phyloP scores from a whole-genome alignment of 2,888 invertebrate species.

The Drosophila cracens region DNA sequence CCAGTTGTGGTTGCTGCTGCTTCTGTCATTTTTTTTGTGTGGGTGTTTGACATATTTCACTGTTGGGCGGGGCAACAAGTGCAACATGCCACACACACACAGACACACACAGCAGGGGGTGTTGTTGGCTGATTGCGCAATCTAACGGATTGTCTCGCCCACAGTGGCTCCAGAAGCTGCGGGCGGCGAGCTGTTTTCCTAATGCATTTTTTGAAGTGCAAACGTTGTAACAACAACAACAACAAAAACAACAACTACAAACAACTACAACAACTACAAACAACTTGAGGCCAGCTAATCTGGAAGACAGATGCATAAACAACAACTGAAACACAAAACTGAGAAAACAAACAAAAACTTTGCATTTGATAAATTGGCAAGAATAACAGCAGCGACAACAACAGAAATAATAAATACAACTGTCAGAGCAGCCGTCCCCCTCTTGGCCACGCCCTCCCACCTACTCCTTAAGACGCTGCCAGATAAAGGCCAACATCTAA shows the following conservation, averaged over 20 bases:
- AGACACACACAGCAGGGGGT: constrained; percentile 9
- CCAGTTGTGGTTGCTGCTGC: constrained; percentile 2
- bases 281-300: constrained; percentile 40
- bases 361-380: constrained; percentile 65
- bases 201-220: constrained; percentile 58
- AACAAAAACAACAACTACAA: constrained; percentile 4
- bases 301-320: constrained; percentile 59
- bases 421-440: not conserved
- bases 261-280: constrained; percentile 13
- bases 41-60: constrained; percentile 26
- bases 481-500: constrained; percentile 45
- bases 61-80: constrained; percentile 29
- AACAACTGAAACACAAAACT: constrained; percentile 39
- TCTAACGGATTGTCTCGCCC: constrained; percentile 42
- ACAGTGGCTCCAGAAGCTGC: constrained; percentile 18
- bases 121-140: constrained; percentile 37
- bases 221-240: constrained; percentile 14
- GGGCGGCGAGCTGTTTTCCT: constrained; percentile 24
- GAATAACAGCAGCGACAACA: constrained; percentile 35
- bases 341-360: constrained; percentile 41
- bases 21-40: not conserved
- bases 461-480: not conserved
- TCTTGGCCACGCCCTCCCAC: not conserved
- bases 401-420: constrained; percentile 1
- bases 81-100: constrained; percentile 21